A percentile compares a stretch with the other conserved stretches of the same genome.
Evolutionary conservation across 2,888 invertebrate species (phyloP).

Genomic region (Melanostoma scalare): DNA sequence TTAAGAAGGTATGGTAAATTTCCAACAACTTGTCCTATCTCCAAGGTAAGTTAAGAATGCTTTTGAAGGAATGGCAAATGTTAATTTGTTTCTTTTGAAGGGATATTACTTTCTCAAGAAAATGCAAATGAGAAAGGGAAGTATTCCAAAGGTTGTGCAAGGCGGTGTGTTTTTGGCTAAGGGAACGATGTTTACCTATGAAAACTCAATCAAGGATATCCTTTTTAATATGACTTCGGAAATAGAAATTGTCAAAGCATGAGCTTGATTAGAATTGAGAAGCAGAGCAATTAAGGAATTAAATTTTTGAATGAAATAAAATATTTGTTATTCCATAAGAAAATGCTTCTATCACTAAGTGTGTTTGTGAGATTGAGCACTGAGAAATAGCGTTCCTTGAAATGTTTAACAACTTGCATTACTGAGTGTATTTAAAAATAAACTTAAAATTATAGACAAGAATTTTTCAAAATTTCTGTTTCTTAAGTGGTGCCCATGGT

Average conservation of each 20-base stretch:
- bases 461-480: no score
- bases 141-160: background rate
- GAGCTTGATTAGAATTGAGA: background rate
- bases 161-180: conserved; percentile 9
- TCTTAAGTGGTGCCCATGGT: no score
- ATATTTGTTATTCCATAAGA: no score
- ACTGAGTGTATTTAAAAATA: no score
- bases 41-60: background rate
- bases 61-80: background rate
- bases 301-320: no score
- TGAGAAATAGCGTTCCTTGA: no score
- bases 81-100: background rate
- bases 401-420: no score
- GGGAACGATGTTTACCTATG: background rate
- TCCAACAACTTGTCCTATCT: conserved; percentile 18
- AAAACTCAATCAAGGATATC: background rate
- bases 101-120: conserved; percentile 7
- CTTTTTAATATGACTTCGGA: background rate
- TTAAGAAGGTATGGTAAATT: conserved; percentile 10
- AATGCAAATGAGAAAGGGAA: conserved; percentile 3
- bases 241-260: background rate
- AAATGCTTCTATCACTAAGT: no score
- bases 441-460: no score
- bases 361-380: no score
- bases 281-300: no score